These are phyloP conservation scores for Ophioninae sp. DNA, from an alignment of 2,888 invertebrate species.

Conservation along the genomic window DNA sequence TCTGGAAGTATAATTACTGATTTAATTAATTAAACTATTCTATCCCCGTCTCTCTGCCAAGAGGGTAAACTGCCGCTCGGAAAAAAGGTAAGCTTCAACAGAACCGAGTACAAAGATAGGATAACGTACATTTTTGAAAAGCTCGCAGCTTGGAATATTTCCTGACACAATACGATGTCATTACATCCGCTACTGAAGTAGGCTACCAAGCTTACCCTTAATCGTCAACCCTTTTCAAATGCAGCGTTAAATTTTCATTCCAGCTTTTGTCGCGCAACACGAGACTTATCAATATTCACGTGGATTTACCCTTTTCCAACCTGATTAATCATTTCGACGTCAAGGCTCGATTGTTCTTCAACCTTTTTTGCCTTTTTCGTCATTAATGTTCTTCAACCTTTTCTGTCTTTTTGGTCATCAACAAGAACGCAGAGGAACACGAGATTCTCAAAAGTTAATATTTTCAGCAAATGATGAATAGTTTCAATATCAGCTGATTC, in stretches of 20 bases:
- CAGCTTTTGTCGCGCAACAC: background rate
- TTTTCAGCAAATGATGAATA: too few relatives aligned
- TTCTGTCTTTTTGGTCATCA: too few relatives aligned
- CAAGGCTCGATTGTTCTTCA: background rate
- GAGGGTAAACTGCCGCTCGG: slow-evolving; percentile 44
- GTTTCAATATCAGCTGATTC: too few relatives aligned
- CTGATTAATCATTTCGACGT: background rate
- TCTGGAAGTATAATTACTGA: slow-evolving; percentile 68
- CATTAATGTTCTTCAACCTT: too few relatives aligned
- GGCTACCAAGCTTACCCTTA: slow-evolving; percentile 28
- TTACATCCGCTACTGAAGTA: slow-evolving; percentile 6
- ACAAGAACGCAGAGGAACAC: too few relatives aligned
- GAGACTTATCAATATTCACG: background rate
- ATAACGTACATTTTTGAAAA: slow-evolving; percentile 22
- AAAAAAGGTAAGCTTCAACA: background rate
- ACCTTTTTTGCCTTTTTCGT: too few relatives aligned
- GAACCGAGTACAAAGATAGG: background rate
- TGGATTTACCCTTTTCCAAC: background rate
- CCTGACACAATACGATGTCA: background rate
- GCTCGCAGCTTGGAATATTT: background rate
- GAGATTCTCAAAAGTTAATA: too few relatives aligned
- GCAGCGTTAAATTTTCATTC: background rate
- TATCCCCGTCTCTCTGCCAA: slow-evolving; percentile 39
- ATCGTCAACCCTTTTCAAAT: slow-evolving; percentile 8
- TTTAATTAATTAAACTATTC: slow-evolving; percentile 67